A percentile compares a stretch with the other conserved stretches of the same genome.
These are phyloP conservation scores for Grammomys dolichurus DNA, from an alignment of 2,113 vertebrate genomes.

Conservation along the genomic window DNA sequence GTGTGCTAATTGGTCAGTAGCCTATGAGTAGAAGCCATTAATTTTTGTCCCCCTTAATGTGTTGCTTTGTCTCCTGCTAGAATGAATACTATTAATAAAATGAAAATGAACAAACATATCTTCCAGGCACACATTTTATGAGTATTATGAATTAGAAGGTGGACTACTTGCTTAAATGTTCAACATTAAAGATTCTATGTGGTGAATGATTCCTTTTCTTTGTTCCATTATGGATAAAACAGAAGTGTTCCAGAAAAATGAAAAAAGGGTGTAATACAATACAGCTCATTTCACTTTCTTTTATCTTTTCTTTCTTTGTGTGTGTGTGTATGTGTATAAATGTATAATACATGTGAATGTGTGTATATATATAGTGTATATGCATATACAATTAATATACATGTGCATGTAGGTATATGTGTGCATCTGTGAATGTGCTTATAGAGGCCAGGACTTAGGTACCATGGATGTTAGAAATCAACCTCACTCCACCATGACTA, in stretches of 20 bases:
- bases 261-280: neutral
- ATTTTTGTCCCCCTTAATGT: conserved; percentile 6
- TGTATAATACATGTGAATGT: neutral
- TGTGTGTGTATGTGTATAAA: neutral
- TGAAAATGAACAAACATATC: neutral
- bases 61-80: neutral
- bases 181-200: neutral
- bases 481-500: neutral
- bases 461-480: neutral
- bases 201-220: neutral
- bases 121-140: neutral
- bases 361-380: too few species aligned
- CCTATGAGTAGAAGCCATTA: neutral
- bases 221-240: neutral
- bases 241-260: neutral
- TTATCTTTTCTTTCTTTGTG: neutral
- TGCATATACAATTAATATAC: neutral
- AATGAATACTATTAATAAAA: neutral
- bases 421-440: neutral
- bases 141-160: neutral
- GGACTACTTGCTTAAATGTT: neutral
- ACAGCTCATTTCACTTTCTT: neutral
- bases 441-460: neutral
- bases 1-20: neutral
- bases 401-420: neutral